Percentiles rank a stretch among this genome's conserved stretches.
Evolutionary conservation across 2,888 invertebrate genomes (phyloP).

Genomic region (Dynastes tityus): DNA sequence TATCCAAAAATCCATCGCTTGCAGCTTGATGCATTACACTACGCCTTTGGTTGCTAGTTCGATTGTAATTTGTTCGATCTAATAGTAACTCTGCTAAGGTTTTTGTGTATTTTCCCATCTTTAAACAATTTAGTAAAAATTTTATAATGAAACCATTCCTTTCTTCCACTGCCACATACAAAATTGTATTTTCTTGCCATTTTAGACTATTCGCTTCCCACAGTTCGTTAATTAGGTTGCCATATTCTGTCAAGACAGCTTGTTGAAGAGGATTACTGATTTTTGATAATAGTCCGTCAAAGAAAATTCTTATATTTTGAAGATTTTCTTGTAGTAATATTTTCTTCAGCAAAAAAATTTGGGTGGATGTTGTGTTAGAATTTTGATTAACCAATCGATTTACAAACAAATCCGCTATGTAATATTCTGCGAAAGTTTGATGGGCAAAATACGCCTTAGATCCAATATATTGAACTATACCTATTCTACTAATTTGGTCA

Average conservation of each 20-base stretch:
- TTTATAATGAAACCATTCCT: not conserved
- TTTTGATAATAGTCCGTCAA: not conserved
- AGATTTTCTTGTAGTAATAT: not conserved
- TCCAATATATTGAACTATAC: not conserved
- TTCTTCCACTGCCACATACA: not conserved
- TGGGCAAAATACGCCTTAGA: not conserved
- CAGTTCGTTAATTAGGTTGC: not conserved
- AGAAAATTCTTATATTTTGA: not conserved
- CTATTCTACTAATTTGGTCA: not conserved
- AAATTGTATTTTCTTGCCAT: not conserved
- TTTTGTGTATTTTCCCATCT: no score
- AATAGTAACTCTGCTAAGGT: not conserved
- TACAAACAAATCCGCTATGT: not conserved
- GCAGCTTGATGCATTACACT: not conserved
- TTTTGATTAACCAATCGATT: not conserved
- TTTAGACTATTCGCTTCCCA: not conserved
- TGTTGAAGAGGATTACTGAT: not conserved
- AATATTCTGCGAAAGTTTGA: constrained; percentile 14
- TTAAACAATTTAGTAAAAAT: constrained; percentile 3
- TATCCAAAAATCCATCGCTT: not conserved
- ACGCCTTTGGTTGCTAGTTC: not conserved
- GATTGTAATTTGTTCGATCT: not conserved
- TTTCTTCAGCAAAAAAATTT: not conserved
- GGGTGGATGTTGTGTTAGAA: no score
- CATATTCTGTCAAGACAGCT: not conserved